Conservation (phyloP, 2,888 invertebrate genomes). For the Drosophila ezoana region DNA sequence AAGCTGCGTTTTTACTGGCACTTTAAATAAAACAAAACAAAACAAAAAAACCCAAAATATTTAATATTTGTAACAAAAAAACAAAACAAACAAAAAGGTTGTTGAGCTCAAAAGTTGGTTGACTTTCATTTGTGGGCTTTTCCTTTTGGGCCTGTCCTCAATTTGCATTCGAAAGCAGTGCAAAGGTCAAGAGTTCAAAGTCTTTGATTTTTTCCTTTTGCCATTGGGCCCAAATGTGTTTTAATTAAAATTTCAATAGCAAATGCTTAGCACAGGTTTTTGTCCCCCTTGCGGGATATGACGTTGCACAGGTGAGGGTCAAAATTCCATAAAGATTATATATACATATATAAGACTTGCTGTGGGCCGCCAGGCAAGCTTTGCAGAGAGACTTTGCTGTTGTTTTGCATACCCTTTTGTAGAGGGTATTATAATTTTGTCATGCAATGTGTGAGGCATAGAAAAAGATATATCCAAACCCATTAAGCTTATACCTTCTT, state of each 20-base stretch:
- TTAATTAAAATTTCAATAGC: constrained; percentile 27
- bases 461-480: too few species aligned
- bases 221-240: constrained; percentile 14
- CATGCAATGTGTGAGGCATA: too few species aligned
- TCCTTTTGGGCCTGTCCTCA: not conserved
- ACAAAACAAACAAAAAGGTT: constrained; percentile 9
- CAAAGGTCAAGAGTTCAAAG: constrained; percentile 15
- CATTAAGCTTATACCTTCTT: too few species aligned
- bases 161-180: too few species aligned
- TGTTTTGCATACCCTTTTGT: too few species aligned
- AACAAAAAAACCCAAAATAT: constrained; percentile 71
- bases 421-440: too few species aligned
- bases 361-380: not conserved
- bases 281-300: too few species aligned
- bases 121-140: too few species aligned
- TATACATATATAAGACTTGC: not conserved
- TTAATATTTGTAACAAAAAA: too few species aligned
- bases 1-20: constrained; percentile 83
- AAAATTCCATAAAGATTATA: not conserved
- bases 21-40: constrained; percentile 73
- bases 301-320: not conserved
- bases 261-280: not conserved
- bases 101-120: constrained; percentile 10
- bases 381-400: too few species aligned
- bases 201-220: constrained; percentile 1